Percentiles rank a stretch among this genome's conserved stretches.
phyloP scores from a whole-genome alignment of 2,113 vertebrate species.

The Myrmecobius fasciatus region DNA sequence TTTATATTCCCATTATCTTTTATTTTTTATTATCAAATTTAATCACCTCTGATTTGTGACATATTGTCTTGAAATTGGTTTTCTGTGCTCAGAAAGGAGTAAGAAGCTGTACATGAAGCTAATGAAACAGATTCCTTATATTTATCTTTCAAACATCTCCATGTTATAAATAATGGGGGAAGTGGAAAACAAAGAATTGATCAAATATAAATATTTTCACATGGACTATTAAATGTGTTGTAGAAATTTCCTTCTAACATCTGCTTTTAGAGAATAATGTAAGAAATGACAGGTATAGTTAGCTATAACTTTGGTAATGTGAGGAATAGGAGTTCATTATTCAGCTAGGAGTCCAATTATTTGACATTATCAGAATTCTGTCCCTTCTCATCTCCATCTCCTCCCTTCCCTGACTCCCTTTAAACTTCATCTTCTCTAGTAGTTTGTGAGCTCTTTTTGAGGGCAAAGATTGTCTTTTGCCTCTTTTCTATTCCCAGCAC shows the following conservation, averaged over 20 bases:
- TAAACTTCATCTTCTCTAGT: not conserved
- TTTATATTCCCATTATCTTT: not conserved
- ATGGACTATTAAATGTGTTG: not conserved
- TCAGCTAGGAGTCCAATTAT: not conserved
- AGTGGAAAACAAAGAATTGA: not conserved
- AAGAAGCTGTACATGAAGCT: no score
- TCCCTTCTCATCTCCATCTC: not conserved
- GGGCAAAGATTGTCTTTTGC: not conserved
- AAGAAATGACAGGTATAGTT: not conserved
- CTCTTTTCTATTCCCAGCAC: not conserved
- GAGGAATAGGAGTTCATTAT: not conserved
- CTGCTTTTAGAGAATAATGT: not conserved
- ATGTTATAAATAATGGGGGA: not conserved
- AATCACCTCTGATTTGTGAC: not conserved
- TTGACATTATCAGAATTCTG: not conserved
- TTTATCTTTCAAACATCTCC: not conserved
- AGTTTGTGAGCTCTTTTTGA: not conserved
- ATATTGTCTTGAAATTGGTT: not conserved
- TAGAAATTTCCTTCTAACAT: not conserved
- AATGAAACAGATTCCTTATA: not conserved
- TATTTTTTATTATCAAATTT: not conserved
- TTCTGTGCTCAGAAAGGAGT: not conserved
- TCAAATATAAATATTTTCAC: not conserved
- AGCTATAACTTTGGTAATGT: not conserved
- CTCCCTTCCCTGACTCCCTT: not conserved